Evolutionary conservation across 1,140 invertebrate genomes (phyloP).

Genomic region (Chymomyza costata): DNA sequence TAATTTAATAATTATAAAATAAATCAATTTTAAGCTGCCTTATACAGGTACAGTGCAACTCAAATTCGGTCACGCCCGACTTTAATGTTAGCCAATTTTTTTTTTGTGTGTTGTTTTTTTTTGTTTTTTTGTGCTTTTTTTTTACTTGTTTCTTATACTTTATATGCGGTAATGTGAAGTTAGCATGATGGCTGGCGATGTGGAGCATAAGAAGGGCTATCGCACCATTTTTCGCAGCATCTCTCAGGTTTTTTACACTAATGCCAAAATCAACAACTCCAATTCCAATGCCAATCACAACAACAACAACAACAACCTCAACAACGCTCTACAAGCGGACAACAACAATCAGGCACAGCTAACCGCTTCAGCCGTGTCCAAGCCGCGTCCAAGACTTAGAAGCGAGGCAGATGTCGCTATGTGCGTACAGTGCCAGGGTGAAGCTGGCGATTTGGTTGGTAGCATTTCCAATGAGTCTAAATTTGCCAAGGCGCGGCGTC

Average conservation of each 20-base stretch:
- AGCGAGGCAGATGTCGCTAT: no score
- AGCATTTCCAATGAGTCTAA: no score
- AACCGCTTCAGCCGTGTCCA: conserved; percentile 1
- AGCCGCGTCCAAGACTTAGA: neutral
- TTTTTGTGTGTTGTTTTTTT: conserved; percentile 1
- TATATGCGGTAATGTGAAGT: no score
- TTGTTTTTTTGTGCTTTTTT: neutral
- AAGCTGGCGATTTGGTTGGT: no score
- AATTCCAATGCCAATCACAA: conserved; percentile 17
- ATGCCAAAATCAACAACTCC: conserved; percentile 33
- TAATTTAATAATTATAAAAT: no score
- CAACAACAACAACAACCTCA: conserved; percentile 8
- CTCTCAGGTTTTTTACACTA: conserved; percentile 56
- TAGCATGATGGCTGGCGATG: conserved; percentile 58
- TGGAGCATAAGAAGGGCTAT: conserved; percentile 51
- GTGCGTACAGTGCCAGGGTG: conserved; percentile 1
- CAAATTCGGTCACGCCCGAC: no score
- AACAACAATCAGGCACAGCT: neutral
- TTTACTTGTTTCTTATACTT: no score
- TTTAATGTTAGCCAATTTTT: no score
- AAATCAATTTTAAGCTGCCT: no score
- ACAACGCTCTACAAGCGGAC: no score
- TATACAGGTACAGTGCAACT: no score
- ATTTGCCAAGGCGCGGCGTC: conserved; percentile 5
- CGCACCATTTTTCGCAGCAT: conserved; percentile 64